Evolutionary conservation across 2,888 invertebrate species (phyloP), one percentile per base, ranked within the genome.

Genomic region (Chrysomela aeneicollis): DNA sequence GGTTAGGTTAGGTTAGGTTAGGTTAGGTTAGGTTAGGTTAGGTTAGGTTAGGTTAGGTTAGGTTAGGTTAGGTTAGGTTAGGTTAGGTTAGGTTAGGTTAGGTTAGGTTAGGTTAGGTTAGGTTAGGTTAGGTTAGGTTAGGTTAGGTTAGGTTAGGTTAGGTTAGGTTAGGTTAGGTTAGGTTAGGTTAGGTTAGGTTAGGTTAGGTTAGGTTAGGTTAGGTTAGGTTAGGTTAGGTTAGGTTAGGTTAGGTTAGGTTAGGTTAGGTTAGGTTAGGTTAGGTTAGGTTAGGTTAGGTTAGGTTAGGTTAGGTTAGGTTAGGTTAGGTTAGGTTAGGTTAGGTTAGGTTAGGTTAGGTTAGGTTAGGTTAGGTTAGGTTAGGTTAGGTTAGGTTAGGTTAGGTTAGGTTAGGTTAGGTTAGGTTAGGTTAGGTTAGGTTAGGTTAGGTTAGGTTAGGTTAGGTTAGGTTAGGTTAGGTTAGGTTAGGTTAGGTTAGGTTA

Each of bases 301-400:
- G 26, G 26, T 26, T 26, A 26, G 26, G 26, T 26, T 6, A 26
- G 26, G 26, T 26, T 26, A 26, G 26, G 26, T 26, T 6, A 26
- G 26, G 26, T 67, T 59, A 68, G 68, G 68, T 65, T 55, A 59
- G 66, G 70, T 68, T 59, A 66, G 70, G 70, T 68, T 47, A 64
- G 69, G 67, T 67, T 61, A 66, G 68, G 69, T 65, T 47, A 65
- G 69, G 67, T 68, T 63, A 63, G 67, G 69, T 66, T 54, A 63
- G 67, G 69, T 65, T 58, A 55, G 64, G 67, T 64, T 46, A 61
- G 68, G 68, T 68, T 61, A 60, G 66, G 68, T 68, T 46, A 61
- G 68, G 68, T 68, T 61, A 60, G 68, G 66, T 68, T 52, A 66
- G 68, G 68, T 68, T 57, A 63, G 68, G 68, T 68, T 52, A 66